Evolutionary conservation across 2,113 vertebrate genomes (phyloP).

Genomic region (Mystacornis crossleyi): DNA sequence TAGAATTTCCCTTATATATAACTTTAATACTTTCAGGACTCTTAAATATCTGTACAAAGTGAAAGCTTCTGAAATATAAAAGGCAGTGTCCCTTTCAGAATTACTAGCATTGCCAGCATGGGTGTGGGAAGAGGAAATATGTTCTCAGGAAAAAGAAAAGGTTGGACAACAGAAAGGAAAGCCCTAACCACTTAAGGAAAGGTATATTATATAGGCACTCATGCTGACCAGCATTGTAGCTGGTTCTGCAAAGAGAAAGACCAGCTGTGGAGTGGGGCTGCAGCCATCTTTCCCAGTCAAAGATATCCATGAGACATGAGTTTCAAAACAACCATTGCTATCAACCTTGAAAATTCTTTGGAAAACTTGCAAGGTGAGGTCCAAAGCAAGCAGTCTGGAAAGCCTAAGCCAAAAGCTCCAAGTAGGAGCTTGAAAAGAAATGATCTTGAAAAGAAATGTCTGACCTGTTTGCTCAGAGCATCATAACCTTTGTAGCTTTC

Average conservation of each 20-base stretch:
- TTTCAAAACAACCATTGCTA: background rate
- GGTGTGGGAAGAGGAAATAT: background rate
- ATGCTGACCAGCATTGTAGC: background rate
- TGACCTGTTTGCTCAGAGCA: background rate
- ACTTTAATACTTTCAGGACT: conserved; percentile 4
- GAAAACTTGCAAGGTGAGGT: background rate
- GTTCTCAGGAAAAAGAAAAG: background rate
- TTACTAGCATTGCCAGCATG: background rate
- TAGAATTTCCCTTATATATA: conserved; percentile 43
- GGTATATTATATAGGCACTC: background rate
- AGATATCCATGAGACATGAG: rapidly evolving
- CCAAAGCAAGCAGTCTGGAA: background rate
- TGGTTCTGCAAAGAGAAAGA: background rate
- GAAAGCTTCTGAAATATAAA: conserved; percentile 39
- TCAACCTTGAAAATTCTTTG: rapidly evolving
- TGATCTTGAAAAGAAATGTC: background rate
- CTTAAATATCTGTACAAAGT: background rate
- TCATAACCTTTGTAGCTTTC: background rate
- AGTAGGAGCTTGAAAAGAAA: background rate
- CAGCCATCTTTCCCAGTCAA: background rate
- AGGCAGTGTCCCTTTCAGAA: conserved; percentile 26
- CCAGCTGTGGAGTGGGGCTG: rapidly evolving
- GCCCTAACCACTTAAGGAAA: background rate
- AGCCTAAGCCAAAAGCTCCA: background rate
- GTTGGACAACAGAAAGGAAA: background rate